Conservation (phyloP, 2,888 invertebrate species). For the Teinopalpus imperialis region DNA sequence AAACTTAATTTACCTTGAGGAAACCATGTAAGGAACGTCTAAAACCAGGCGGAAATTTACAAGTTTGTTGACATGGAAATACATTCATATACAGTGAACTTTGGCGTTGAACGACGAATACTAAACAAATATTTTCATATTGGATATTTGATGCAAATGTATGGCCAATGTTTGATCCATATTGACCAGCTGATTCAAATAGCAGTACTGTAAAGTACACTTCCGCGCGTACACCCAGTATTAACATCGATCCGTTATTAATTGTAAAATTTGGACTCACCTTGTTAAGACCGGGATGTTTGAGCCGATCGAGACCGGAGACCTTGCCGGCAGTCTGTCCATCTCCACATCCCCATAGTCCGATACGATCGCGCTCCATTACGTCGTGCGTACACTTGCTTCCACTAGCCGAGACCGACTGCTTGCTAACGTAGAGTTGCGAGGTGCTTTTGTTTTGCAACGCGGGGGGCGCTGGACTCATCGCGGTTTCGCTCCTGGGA, state of each 20-base stretch:
- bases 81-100: not conserved
- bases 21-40: too few species aligned
- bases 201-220: conserved; percentile 32
- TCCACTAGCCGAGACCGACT: conserved; percentile 55
- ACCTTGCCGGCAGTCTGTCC: conserved; percentile 77
- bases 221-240: conserved; percentile 58
- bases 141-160: not conserved
- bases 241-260: conserved; percentile 41
- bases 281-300: conserved; percentile 87
- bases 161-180: conserved; percentile 12
- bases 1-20: conserved; percentile 3
- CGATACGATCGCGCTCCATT: conserved; percentile 85
- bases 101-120: not conserved
- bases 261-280: conserved; percentile 54
- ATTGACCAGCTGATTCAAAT: conserved; percentile 24
- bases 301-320: conserved; percentile 85
- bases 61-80: not conserved
- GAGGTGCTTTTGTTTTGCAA: conserved; percentile 63
- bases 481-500: conserved; percentile 77
- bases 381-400: conserved; percentile 54
- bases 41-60: not conserved
- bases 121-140: conserved; percentile 5
- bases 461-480: conserved; percentile 73
- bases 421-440: conserved; percentile 47
- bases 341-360: conserved; percentile 83